Base-by-base conservation (phyloP, 1,140 invertebrate genomes). In the Scaptomyza hsui region DNA sequence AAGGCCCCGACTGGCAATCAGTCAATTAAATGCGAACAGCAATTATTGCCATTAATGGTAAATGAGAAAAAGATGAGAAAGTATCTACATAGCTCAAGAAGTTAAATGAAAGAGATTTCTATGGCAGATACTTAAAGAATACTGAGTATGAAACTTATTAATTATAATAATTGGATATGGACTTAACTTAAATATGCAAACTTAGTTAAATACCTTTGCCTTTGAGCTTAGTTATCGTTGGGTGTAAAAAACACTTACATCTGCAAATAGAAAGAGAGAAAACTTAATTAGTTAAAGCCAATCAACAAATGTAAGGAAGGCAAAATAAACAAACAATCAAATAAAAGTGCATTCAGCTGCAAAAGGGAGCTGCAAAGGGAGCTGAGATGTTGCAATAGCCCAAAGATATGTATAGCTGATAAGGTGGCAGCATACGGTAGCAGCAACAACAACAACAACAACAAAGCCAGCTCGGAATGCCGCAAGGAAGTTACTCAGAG, bases 251-350 rank as follows among this genome's bases (percentile, higher is more conserved):
- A 59, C 75, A 83, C 81, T 86, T 86, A 86, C 81, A 88, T 81
- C 81, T 86, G 81, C 78, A 86, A 86, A 88, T 81, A 86, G 55
- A 85, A 26, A 48, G 29, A 57, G 47, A 52, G 61, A 62, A 86
- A 88, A 88, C 82, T 77, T 86, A 86, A 85, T 85, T 85, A 86
- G 81, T 86, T 72, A 81, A 88, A 48, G 72, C 60, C 81, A 77
- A 74, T 62, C 73, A 81, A 77, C 70, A 80, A 62, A 53, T 59
- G 16, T 18, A 29, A 39, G 21, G 13, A 3, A 24, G 51, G 24
- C 32, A 63, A 70, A 41, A 55, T n/a, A n/a, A 70, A 24, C 37
- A 71, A 70, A 56, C 44, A 65, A 72, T 37, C 53, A 72, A 67
- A 72, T 72, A 59, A 67, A 72, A 67, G 55, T 48, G 62, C 35